Evolutionary conservation across 2,113 vertebrate genomes (phyloP).

Genomic region (Poecile atricapillus): DNA sequence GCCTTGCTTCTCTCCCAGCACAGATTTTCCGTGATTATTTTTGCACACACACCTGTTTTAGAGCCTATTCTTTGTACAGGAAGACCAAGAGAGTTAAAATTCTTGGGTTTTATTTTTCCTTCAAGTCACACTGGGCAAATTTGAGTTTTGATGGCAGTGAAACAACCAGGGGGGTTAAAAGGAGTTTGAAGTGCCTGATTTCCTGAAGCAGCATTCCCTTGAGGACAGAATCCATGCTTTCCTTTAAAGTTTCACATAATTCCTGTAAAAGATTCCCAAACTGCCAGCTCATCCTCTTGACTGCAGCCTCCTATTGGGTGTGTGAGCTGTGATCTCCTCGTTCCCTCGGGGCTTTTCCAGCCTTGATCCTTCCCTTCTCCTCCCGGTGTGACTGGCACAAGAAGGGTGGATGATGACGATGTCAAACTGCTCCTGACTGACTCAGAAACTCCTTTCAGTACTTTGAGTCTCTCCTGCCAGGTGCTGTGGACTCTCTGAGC

Average conservation of each 20-base stretch:
- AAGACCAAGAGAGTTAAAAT: background rate
- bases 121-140: background rate
- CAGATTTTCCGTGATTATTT: background rate
- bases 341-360: background rate
- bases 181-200: background rate
- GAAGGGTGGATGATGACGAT: background rate
- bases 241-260: background rate
- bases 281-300: background rate
- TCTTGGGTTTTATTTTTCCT: background rate
- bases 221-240: background rate
- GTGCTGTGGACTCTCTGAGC: background rate
- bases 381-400: accelerated
- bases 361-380: background rate
- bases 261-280: background rate
- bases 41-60: background rate
- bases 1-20: background rate
- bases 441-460: background rate
- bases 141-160: background rate
- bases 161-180: background rate
- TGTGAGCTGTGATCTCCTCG: background rate
- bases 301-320: background rate
- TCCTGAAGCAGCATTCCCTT: background rate
- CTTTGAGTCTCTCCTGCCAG: background rate
- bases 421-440: background rate
- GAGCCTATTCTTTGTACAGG: background rate